Evolutionary conservation across 2,888 invertebrate genomes (phyloP).

Genomic region (Philereme vetulata): DNA sequence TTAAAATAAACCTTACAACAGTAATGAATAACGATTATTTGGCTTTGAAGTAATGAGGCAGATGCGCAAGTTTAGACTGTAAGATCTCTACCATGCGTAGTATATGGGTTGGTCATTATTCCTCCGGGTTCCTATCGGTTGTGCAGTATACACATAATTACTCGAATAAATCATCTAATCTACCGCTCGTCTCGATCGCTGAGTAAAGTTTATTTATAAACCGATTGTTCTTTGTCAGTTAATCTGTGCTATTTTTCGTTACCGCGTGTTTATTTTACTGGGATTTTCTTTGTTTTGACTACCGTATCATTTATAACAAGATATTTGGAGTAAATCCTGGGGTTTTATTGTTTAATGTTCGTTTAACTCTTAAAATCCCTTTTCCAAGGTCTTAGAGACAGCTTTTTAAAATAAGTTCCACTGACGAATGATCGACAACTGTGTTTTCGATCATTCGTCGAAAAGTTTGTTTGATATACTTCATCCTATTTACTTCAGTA

Average conservation of each 20-base stretch:
- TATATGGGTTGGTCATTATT: constrained; percentile 4
- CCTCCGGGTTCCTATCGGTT: constrained; percentile 58
- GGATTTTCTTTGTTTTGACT: constrained; percentile 29
- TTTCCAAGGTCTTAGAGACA: constrained; percentile 3
- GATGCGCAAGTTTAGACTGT: no score
- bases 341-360: neutral
- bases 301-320: constrained; percentile 13
- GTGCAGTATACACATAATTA: constrained; percentile 70
- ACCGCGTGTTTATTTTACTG: constrained; percentile 7
- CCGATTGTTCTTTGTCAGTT: constrained; percentile 33
- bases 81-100: neutral
- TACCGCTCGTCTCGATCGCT: constrained; percentile 29
- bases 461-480: no score
- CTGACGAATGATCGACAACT: no score
- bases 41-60: no score
- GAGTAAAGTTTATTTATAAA: constrained; percentile 31
- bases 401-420: neutral
- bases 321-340: constrained; percentile 1
- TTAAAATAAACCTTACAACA: no score
- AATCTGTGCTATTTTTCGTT: constrained; percentile 19
- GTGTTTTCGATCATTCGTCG: no score
- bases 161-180: constrained; percentile 70
- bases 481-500: no score
- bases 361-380: neutral
- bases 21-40: no score